These are phyloP conservation scores for Todiramphus chloris DNA, from an alignment of 2,113 vertebrate species.

Conservation along the genomic window DNA sequence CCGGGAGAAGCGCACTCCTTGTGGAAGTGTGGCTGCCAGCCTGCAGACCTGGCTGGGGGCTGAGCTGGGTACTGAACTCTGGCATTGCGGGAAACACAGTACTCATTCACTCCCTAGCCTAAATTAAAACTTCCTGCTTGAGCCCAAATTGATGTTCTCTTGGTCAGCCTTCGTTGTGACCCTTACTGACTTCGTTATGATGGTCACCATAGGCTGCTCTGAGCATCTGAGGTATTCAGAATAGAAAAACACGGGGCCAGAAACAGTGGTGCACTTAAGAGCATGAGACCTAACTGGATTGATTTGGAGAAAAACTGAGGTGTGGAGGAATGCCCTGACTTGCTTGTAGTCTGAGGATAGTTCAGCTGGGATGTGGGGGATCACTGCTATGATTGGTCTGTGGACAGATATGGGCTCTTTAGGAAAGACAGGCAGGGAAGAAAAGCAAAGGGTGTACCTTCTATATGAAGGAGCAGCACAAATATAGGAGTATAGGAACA, in stretches of 20 bases:
- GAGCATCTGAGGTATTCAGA: not conserved
- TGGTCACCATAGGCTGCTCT: not conserved
- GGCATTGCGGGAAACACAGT: constrained; percentile 2
- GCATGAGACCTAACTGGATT: not conserved
- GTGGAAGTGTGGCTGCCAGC: not conserved
- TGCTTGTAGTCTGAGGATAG: not conserved
- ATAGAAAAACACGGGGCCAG: not conserved
- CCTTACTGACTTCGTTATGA: not conserved
- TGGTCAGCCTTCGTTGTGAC: not conserved
- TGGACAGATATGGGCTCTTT: not conserved
- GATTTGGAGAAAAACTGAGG: not conserved
- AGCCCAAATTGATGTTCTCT: not conserved
- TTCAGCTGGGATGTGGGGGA: not conserved
- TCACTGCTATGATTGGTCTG: not conserved
- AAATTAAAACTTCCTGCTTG: constrained; percentile 22
- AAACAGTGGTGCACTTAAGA: not conserved
- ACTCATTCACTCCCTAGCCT: not conserved
- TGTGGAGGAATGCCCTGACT: accelerated
- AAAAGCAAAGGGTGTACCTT: not conserved
- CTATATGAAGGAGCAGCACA: accelerated
- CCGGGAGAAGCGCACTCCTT: not conserved
- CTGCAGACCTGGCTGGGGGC: not conserved
- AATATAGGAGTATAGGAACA: not conserved
- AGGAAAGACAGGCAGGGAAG: not conserved
- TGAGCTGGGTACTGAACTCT: not conserved